Base-by-base conservation (phyloP, 2,113 vertebrate species). In the Clarias batrachus region DNA sequence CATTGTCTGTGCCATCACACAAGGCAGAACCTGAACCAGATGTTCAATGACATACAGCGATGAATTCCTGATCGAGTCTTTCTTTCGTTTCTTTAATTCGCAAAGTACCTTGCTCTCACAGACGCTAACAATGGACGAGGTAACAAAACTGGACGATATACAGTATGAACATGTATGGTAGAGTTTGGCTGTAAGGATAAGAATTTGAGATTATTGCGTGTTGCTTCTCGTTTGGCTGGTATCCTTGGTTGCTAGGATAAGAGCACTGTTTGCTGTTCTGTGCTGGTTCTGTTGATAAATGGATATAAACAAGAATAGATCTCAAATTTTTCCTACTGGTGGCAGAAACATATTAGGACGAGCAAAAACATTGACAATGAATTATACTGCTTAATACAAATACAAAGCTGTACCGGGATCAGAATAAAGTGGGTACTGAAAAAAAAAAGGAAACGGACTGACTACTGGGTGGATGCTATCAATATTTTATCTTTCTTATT, bases 221-320 rank as follows among this genome's bases (percentile, higher is more conserved):
- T 90, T 91, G 91, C 84, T 88, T 91, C 90, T 81, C 85, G 90
- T 89, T 90, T 90, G 90, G 91, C 93, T 94, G 91, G 91, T 90
- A 92, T 85, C 89, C 89, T 91, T 91, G 91, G 91, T 93, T 92
- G 92, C 93, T 92, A 92, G 92, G 91, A 91, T 90, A 90, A 91
- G 91, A 90, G 85, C 91, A 91, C 87, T 90, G 89, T 89, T 89
- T 65, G 88, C 83, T 91, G 85, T 86, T 90, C 89, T 91, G 79
- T 87, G 82, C 85, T 89, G 87, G 85, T 93, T 92, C 76, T 87
- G 66, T 71, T 56, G 60, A 85, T 68, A 48, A 80, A 82, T 71
- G 89, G 85, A 86, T 84, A 86, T 59, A 83, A 91, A 82, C 77
- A 82, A 73, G 81, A 86, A 89, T 85, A 88, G 62, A 83, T 68